Base-by-base conservation (phyloP, 2,888 invertebrate genomes). In the Penaeus monodon region DNA sequence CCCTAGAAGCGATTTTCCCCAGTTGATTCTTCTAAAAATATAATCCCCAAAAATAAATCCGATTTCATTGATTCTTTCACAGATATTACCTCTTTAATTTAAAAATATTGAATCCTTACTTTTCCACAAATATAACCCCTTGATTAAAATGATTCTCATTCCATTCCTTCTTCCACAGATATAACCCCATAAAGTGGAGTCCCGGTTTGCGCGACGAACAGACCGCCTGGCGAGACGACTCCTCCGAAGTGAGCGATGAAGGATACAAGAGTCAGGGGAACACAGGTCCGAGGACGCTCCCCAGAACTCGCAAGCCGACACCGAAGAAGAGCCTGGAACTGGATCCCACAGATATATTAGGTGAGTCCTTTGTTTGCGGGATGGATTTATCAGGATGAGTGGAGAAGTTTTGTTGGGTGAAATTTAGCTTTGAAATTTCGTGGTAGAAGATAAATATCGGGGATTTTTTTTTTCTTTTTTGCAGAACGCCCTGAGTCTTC, bases 161-260 rank as follows among this genome's bases (percentile, higher is more conserved):
- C n/a, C 2, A 57, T 49, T 81, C 24, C 74, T 38, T 44, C 27
- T 29, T 24, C 27, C 77, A 63, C 73, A 85, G 85, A 65, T 85
- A 73, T 17, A 68, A 12, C n/a, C 27, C 74, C 29, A 38, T 29
- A 8, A 85, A 27, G 70, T 63, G 68, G 49, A 57, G 68, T 29
- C 65, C 49, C 38, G 33, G 84, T 8, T 64, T 80, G 24, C 44
- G 80, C 27, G 84, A 79, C 63, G 91, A 91, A 7, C 91, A 91
- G n/a, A 79, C 68, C 33, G 84, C 76, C 68, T 91, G 91, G 90
- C 91, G 91, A 86, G 92, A 92, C 88, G 91, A 91, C 76, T 91
- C 91, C 89, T 92, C 92, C 4, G 92, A 92, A 88, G 91, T 92
- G 82, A 91, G 91, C 44, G 92, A 92, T 88, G 92, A 92, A 87